A percentile compares a stretch with the other conserved stretches of the same genome.
These are phyloP conservation scores for Amphiprion percula DNA, from an alignment of 2,113 vertebrate genomes.

Conservation along the genomic window DNA sequence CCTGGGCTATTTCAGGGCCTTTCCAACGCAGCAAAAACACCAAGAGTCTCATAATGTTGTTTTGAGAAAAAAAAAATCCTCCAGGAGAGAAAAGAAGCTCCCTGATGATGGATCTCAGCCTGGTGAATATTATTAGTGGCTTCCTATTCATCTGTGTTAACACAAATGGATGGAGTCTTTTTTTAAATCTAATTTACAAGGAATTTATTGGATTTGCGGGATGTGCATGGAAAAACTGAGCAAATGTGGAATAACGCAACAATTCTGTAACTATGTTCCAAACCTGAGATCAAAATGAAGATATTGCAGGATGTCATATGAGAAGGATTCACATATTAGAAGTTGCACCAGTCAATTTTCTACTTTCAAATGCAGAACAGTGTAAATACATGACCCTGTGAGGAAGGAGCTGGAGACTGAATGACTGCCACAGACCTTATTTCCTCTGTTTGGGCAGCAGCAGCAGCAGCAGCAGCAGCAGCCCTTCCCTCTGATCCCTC, in stretches of 20 bases:
- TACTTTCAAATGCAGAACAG: neutral
- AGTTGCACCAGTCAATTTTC: neutral
- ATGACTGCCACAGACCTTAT: slow-evolving; percentile 45
- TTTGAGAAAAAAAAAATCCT: slow-evolving; percentile 22
- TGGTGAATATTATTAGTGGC: slow-evolving; percentile 20
- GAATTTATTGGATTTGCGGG: slow-evolving; percentile 67
- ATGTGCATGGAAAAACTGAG: slow-evolving; percentile 13
- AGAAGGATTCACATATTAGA: neutral
- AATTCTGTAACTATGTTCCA: neutral
- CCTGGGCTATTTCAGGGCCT: slow-evolving; percentile 72
- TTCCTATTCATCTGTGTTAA: slow-evolving; percentile 32
- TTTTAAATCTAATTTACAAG: slow-evolving; percentile 60
- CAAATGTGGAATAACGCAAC: slow-evolving; percentile 4
- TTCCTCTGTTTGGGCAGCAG: slow-evolving; percentile 66
- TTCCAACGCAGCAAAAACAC: slow-evolving; percentile 42
- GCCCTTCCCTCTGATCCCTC: slow-evolving; percentile 62
- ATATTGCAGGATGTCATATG: neutral
- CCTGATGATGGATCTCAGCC: slow-evolving; percentile 9
- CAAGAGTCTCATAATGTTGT: slow-evolving; percentile 40
- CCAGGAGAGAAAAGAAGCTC: neutral
- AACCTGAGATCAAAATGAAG: neutral
- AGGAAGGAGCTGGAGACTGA: slow-evolving; percentile 15
- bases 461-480: slow-evolving; percentile 62
- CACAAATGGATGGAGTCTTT: slow-evolving; percentile 21
- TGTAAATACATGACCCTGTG: slow-evolving; percentile 17